Conservation (phyloP, 2,888 invertebrate species). For the Morpho helenor region DNA sequence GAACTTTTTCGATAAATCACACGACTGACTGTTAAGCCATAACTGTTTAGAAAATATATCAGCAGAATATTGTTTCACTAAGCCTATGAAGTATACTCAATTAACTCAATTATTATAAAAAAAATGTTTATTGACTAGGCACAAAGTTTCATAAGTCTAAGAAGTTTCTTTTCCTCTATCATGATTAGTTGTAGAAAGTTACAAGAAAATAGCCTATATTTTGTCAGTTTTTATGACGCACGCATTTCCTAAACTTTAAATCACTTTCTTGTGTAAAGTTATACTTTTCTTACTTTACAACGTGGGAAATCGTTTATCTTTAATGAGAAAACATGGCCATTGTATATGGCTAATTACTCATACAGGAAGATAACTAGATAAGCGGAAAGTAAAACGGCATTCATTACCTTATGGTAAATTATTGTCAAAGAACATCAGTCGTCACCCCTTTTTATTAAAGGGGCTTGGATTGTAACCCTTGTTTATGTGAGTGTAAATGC, state of each 20-base stretch:
- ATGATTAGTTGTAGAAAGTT: slow-evolving; percentile 2
- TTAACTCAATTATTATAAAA: too few relatives aligned
- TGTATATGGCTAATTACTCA: slow-evolving; percentile 18
- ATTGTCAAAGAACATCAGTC: slow-evolving; percentile 14
- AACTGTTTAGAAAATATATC: too few relatives aligned
- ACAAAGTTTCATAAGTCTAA: slow-evolving; percentile 2
- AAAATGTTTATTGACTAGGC: neutral
- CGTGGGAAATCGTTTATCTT: slow-evolving; percentile 17
- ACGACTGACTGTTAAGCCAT: too few relatives aligned
- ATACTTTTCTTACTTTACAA: slow-evolving; percentile 9
- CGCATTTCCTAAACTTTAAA: slow-evolving; percentile 18
- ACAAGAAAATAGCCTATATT: slow-evolving; percentile 10
- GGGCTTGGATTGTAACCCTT: slow-evolving; percentile 15
- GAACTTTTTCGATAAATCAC: too few relatives aligned
- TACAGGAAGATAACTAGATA: slow-evolving; percentile 16
- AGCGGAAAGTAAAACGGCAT: slow-evolving; percentile 12
- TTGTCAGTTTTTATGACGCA: slow-evolving; percentile 4
- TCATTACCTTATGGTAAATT: slow-evolving; percentile 15
- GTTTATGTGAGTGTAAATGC: slow-evolving; percentile 19
- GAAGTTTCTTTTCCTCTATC: slow-evolving; percentile 1
- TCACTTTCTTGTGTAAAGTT: slow-evolving; percentile 20
- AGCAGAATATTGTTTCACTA: too few relatives aligned
- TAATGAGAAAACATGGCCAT: slow-evolving; percentile 18
- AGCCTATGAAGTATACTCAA: too few relatives aligned
- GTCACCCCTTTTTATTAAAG: slow-evolving; percentile 20